These are phyloP conservation scores for Halocynthia roretzi DNA, from an alignment of 23 tunicate species.

Conservation along the genomic window DNA sequence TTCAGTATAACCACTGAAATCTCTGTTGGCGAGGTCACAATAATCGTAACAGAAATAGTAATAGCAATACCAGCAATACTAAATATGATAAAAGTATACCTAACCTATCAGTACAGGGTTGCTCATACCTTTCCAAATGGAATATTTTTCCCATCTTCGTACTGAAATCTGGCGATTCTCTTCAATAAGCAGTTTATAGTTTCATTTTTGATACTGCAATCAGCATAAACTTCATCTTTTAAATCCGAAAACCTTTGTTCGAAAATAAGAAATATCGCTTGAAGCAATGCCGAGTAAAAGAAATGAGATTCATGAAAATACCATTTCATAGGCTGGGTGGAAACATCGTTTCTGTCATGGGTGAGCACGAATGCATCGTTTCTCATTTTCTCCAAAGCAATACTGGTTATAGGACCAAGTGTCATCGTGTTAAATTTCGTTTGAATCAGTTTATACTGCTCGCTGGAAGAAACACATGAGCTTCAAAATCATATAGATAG, in stretches of 20 bases:
- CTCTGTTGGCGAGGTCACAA: too few relatives aligned
- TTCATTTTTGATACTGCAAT: conserved; percentile 26
- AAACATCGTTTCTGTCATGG: conserved; percentile 58
- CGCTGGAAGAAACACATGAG: conserved; percentile 15
- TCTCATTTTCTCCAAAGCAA: conserved; percentile 70
- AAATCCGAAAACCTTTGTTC: conserved; percentile 24
- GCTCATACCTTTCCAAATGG: conserved; percentile 61
- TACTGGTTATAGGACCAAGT: conserved; percentile 32
- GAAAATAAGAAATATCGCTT: not conserved
- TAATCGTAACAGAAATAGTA: too few relatives aligned
- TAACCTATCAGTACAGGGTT: not conserved
- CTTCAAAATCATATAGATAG: not conserved
- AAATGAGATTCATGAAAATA: not conserved
- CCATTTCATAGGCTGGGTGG: conserved; percentile 57
- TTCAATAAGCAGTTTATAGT: conserved; percentile 28
- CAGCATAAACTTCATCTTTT: conserved; percentile 23
- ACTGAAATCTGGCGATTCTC: conserved; percentile 66
- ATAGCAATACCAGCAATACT: too few relatives aligned
- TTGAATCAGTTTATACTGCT: conserved; percentile 47
- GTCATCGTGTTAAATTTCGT: conserved; percentile 54
- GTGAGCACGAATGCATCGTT: conserved; percentile 34
- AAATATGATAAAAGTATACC: not conserved
- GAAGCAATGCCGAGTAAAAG: too few relatives aligned
- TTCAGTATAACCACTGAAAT: too few relatives aligned
- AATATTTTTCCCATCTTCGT: conserved; percentile 44